Base-by-base conservation (phyloP, 1,140 invertebrate species). In the Brachionus koreanus region DNA sequence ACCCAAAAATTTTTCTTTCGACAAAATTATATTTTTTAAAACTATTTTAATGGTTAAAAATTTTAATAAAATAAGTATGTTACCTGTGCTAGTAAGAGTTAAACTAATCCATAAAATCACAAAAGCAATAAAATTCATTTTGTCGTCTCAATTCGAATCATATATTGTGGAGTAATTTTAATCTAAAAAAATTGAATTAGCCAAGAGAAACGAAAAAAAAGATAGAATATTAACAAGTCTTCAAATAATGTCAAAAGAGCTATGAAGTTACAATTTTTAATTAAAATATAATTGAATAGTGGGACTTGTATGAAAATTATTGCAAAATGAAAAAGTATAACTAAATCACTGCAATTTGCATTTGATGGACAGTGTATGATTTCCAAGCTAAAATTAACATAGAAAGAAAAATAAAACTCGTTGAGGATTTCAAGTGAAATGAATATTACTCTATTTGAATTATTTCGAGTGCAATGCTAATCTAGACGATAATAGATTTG, bases 331-430 rank as follows among this genome's bases (percentile, higher is more conserved):
- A 43, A 69, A 39, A 69, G 29, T 39, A 39, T 37, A 65, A 65
- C 63, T 35, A 65, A 65, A 65, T 65, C 63, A 65, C 63, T 33
- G 9, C 63, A 65, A 65, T 33, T 65, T 65, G 63, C 63, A 69
- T 16, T 69, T 57, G 35, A 43, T 69, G 65, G 65, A 69, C 65
- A 69, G 65, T 69, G 16, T 69, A 69, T 39, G 37, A 69, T 69
- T 69, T 39, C 37, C 29, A 69, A 69, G 65, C 37, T 69, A 37
- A 39, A 67, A 69, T 69, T 69, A 69, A 69, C 65, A 37, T 69
- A 39, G 6, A 42, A 69, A 35, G 65, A 69, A 37, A 69, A 37
- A 29, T 12, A 42, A 69, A 39, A 69, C 65, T 69, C 65, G 65
- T 39, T 39, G 37, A 65, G 33, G 33, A 65, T 69, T 35, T 33